Evolutionary conservation across 2,888 invertebrate species (phyloP).

Genomic region (Stratiomys singularior): DNA sequence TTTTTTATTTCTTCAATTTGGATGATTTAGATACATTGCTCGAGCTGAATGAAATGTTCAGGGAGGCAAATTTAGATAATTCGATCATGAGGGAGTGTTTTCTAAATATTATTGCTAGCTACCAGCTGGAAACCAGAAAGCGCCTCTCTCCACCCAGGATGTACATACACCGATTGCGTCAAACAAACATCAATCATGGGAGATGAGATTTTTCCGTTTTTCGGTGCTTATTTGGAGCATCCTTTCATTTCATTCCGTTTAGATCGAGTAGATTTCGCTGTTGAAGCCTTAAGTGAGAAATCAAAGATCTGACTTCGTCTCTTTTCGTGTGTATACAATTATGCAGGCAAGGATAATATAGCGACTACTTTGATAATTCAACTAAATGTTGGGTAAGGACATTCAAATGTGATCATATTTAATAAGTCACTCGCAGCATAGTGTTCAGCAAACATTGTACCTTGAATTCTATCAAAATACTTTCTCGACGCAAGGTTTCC

Average conservation of each 20-base stretch:
- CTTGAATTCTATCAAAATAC: not conserved
- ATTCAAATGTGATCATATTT: no score
- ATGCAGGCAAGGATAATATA: no score
- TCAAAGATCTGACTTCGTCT: no score
- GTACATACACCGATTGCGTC: conserved; percentile 15
- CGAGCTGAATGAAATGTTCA: no score
- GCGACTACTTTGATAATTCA: no score
- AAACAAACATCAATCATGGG: conserved; percentile 43
- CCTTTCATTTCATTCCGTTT: no score
- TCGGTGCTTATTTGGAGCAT: not conserved
- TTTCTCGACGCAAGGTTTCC: not conserved
- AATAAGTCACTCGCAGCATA: not conserved
- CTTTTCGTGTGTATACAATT: no score
- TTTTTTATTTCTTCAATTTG: not conserved
- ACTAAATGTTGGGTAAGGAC: no score
- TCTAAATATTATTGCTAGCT: conserved; percentile 45
- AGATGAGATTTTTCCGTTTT: not conserved
- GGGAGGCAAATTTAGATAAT: conserved; percentile 16
- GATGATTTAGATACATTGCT: no score
- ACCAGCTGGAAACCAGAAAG: conserved; percentile 46
- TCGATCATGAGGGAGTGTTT: conserved; percentile 38
- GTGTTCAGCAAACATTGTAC: not conserved
- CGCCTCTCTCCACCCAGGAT: conserved; percentile 31
- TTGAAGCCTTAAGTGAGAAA: no score
- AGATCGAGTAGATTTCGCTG: no score